Evolutionary conservation across 1,140 invertebrate species (phyloP).

Genomic region (Vanessa tameamea): DNA sequence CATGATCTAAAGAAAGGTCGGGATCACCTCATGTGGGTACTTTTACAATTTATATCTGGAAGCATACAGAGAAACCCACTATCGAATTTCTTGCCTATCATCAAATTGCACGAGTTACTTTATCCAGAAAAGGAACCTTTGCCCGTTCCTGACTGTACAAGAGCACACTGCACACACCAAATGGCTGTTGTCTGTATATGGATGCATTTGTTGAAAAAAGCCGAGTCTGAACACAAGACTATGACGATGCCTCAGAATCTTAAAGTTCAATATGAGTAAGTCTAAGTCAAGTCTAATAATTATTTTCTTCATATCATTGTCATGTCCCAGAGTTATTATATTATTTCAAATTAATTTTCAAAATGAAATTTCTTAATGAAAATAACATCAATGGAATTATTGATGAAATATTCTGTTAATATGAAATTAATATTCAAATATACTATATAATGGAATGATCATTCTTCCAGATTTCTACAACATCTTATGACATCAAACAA

Average conservation of each 20-base stretch:
- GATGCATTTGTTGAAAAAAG: slow-evolving; percentile 97
- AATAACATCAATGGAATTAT: no score
- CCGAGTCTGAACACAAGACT: slow-evolving; percentile 89
- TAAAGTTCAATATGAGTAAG: slow-evolving; percentile 91
- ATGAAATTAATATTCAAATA: no score
- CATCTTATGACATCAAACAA: slow-evolving; percentile 88
- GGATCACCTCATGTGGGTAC: slow-evolving; percentile 98
- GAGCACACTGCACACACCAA: slow-evolving; percentile 92
- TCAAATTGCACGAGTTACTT: slow-evolving; percentile 94
- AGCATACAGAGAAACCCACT: slow-evolving; percentile 97
- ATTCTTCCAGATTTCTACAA: slow-evolving; percentile 85
- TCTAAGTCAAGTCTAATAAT: slow-evolving; percentile 59
- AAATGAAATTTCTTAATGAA: no score
- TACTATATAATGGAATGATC: not conserved
- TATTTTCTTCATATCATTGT: not conserved
- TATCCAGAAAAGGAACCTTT: slow-evolving; percentile 96
- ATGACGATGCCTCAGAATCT: slow-evolving; percentile 91
- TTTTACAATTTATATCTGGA: slow-evolving; percentile 98
- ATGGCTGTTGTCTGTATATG: slow-evolving; percentile 97
- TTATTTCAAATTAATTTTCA: not conserved
- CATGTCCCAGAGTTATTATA: not conserved
- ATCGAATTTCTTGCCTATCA: slow-evolving; percentile 93
- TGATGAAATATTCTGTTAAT: no score
- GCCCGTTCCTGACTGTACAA: slow-evolving; percentile 93
- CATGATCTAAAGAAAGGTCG: slow-evolving; percentile 92